Evolutionary conservation across 2,797 vertebrate species (phyloP).

Genomic region (Fistularia commersonii): DNA sequence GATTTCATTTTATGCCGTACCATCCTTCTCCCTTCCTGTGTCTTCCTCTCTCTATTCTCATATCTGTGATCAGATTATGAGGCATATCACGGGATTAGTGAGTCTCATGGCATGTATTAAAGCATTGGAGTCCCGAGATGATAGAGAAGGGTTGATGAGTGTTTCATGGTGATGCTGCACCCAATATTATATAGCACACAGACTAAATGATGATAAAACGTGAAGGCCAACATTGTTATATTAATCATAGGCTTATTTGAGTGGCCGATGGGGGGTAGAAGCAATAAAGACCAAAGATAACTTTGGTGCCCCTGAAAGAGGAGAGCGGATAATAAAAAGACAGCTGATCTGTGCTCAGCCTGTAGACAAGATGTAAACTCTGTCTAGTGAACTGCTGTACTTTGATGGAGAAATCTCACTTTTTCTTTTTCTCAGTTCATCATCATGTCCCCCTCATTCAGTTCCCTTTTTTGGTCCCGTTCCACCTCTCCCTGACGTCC

Average conservation of each 20-base stretch:
- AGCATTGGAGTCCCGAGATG: constrained; percentile 29
- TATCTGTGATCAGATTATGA: constrained; percentile 69
- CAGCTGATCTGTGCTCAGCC: neutral
- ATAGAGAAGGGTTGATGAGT: constrained; percentile 44
- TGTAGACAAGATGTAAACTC: constrained; percentile 8
- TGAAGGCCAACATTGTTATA: constrained; percentile 32
- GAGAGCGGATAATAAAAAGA: constrained; percentile 16
- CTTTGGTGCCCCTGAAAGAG: constrained; percentile 20
- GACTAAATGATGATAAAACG: constrained; percentile 58
- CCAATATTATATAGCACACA: constrained; percentile 24
- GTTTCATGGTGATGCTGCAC: constrained; percentile 47
- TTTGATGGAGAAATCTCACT: too few relatives aligned
- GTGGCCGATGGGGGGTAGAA: constrained; percentile 25
- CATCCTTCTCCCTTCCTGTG: constrained; percentile 6
- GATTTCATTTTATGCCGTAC: constrained; percentile 32
- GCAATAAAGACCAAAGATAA: constrained; percentile 34
- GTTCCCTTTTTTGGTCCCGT: constrained; percentile 4
- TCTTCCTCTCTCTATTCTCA: constrained; percentile 37
- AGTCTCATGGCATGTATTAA: constrained; percentile 49
- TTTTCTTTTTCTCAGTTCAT: constrained; percentile 6
- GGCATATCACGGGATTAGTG: constrained; percentile 60
- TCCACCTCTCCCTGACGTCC: neutral
- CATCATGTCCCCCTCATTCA: constrained; percentile 2
- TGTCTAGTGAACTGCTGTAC: neutral
- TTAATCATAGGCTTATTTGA: constrained; percentile 40